phyloP scores from a whole-genome alignment of 2,888 invertebrate species.

The Teleogryllus oceanicus region DNA sequence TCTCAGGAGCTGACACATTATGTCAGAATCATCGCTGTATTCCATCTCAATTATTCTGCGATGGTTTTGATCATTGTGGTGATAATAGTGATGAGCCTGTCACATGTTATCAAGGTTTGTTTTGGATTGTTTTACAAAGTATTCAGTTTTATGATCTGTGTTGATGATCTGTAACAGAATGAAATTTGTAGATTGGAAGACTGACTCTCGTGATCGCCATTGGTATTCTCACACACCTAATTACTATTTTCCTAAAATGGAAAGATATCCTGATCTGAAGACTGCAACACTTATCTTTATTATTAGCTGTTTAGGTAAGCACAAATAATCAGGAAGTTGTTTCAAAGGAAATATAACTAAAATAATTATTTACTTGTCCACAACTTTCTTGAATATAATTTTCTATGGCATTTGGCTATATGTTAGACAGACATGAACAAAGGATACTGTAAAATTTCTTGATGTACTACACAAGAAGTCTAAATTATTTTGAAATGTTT shows the following conservation, averaged over 20 bases:
- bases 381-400: too few relatives aligned
- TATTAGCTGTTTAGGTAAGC: slow-evolving; percentile 57
- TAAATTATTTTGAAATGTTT: too few relatives aligned
- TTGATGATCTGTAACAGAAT: slow-evolving; percentile 20
- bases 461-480: too few relatives aligned
- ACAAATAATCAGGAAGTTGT: too few relatives aligned
- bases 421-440: too few relatives aligned
- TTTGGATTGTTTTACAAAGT: background rate
- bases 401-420: too few relatives aligned
- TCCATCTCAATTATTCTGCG: slow-evolving; percentile 63
- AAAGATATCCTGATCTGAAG: slow-evolving; percentile 62
- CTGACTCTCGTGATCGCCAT: slow-evolving; percentile 52
- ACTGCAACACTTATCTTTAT: slow-evolving; percentile 64
- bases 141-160: background rate
- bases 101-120: slow-evolving; percentile 55
- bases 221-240: slow-evolving; percentile 67
- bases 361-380: too few relatives aligned
- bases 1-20: slow-evolving; percentile 63
- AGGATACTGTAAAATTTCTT: too few relatives aligned
- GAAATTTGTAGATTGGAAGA: slow-evolving; percentile 52
- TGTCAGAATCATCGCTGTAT: slow-evolving; percentile 71
- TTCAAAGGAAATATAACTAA: too few relatives aligned
- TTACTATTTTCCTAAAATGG: slow-evolving; percentile 67
- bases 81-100: slow-evolving; percentile 67
- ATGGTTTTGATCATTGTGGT: slow-evolving; percentile 74